Evolutionary conservation across 2,888 invertebrate species (phyloP).

Genomic region (Drosophila villosipedis): DNA sequence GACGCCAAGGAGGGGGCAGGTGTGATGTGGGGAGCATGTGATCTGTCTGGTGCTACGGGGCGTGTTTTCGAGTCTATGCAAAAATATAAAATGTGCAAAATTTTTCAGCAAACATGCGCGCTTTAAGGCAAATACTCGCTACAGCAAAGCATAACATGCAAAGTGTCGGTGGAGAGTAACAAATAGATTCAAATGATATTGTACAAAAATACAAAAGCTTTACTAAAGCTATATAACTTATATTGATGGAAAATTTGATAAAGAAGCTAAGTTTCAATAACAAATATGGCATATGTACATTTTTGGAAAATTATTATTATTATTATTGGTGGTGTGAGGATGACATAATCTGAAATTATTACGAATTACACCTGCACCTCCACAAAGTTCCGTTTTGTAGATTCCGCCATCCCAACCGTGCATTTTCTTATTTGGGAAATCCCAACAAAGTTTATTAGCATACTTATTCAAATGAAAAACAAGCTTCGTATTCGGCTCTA

Average conservation of each 20-base stretch:
- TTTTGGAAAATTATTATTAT: background rate
- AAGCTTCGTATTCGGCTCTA: no score
- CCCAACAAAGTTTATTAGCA: no score
- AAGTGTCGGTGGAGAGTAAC: conserved; percentile 42
- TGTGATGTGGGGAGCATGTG: conserved; percentile 30
- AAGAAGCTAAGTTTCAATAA: background rate
- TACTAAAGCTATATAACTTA: background rate
- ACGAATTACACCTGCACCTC: background rate
- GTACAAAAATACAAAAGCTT: background rate
- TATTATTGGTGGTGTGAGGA: background rate
- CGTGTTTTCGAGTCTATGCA: conserved; percentile 58
- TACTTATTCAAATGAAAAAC: no score
- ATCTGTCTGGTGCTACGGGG: conserved; percentile 72
- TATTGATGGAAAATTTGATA: conserved; percentile 20
- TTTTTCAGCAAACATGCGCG: conserved; percentile 67
- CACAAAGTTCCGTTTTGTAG: no score
- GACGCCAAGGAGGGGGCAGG: conserved; percentile 4
- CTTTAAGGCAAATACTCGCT: conserved; percentile 65
- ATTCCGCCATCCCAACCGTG: no score
- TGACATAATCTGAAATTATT: background rate
- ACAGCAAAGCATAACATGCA: conserved; percentile 56
- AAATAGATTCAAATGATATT: conserved; percentile 25
- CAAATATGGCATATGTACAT: background rate
- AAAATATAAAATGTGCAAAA: conserved; percentile 49
- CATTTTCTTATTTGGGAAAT: no score